A percentile compares a stretch with the other conserved stretches of the same genome.
These are phyloP conservation scores for Gymnosoma rotundatum DNA, from an alignment of 2,888 invertebrate species.

Conservation along the genomic window DNA sequence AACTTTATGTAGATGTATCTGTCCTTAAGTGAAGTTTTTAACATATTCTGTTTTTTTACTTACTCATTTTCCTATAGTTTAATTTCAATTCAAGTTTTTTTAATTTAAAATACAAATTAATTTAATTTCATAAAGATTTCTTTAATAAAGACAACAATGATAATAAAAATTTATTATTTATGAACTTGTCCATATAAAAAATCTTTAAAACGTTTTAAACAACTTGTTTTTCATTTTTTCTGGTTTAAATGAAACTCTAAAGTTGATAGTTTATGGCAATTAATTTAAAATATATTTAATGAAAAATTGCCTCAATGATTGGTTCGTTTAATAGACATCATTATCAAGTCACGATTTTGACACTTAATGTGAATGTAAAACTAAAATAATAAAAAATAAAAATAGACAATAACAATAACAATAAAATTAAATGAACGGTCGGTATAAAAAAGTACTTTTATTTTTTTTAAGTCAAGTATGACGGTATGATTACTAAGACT, in stretches of 20 bases:
- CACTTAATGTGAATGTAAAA: slow-evolving; percentile 69
- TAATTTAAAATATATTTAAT: slow-evolving; percentile 62
- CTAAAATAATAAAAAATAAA: slow-evolving; percentile 24
- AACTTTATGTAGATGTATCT: no score
- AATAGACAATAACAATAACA: slow-evolving; percentile 15
- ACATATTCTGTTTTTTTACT: no score
- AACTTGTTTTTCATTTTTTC: slow-evolving; percentile 26
- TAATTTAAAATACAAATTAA: no score
- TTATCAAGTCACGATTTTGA: slow-evolving; percentile 75
- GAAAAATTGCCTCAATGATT: slow-evolving; percentile 64
- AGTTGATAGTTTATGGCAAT: slow-evolving; percentile 54
- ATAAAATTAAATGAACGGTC: slow-evolving; percentile 19
- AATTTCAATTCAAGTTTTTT: no score
- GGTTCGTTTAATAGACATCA: slow-evolving; percentile 66
- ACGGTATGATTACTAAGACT: background rate
- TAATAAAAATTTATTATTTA: background rate
- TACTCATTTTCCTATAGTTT: no score
- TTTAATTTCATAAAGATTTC: background rate
- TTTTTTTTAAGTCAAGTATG: background rate
- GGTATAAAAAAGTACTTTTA: background rate
- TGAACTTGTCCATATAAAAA: background rate
- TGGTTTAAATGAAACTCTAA: background rate
- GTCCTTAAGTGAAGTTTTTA: no score
- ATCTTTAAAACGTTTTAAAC: background rate
- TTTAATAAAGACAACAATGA: background rate